Percentiles rank a stretch among this genome's conserved stretches.
Conservation (phyloP, 2,888 invertebrate species). For the Drosophila tripunctata region DNA sequence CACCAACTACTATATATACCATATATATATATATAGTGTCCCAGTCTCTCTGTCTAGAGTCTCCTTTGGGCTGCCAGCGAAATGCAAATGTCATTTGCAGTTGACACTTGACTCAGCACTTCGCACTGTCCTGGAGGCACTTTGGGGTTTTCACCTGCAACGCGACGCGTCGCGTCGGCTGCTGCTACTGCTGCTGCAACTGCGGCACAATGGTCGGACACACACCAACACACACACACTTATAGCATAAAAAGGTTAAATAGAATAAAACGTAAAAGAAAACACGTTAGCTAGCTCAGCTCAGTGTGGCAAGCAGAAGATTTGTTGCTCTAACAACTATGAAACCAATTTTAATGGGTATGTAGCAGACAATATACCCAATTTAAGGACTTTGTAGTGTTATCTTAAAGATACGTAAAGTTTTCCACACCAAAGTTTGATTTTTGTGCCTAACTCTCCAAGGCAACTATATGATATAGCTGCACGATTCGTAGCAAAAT, state of each 20-base stretch:
- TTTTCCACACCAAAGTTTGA: no score
- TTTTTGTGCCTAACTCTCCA: no score
- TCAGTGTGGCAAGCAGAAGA: background rate
- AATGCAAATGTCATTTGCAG: constrained; percentile 80
- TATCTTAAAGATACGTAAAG: no score
- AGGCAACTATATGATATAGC: no score
- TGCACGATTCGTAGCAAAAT: no score
- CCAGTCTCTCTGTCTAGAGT: background rate
- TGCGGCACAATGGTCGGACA: constrained; percentile 58
- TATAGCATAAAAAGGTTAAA: constrained; percentile 56
- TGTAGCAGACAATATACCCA: no score
- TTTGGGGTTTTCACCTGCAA: constrained; percentile 78
- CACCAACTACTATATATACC: background rate
- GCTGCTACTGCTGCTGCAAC: constrained; percentile 47
- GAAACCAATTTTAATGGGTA: background rate
- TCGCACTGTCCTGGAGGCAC: constrained; percentile 77
- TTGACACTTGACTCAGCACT: constrained; percentile 79
- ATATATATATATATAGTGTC: background rate
- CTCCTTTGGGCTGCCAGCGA: constrained; percentile 62
- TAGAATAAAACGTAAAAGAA: constrained; percentile 46
- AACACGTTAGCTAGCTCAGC: background rate
- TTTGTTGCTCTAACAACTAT: background rate
- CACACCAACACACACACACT: constrained; percentile 28
- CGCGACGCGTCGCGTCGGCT: constrained; percentile 35
- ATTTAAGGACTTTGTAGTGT: no score